Evolutionary conservation across 2,797 vertebrate species (phyloP), one percentile per base, ranked within the genome.

Genomic region (Pogonophryne albipinna): DNA sequence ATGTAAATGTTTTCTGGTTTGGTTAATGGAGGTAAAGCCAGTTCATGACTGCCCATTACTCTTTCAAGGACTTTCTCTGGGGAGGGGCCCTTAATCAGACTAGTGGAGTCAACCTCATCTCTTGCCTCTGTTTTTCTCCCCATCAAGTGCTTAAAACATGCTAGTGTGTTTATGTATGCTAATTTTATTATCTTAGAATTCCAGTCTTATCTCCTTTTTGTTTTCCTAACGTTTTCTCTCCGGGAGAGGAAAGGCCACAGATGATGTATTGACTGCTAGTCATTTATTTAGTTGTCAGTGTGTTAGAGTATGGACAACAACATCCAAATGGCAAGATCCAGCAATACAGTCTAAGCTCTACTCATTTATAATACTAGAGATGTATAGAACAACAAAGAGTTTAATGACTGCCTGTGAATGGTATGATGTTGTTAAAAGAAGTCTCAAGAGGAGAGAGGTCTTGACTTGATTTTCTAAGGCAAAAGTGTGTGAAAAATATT

Each of bases 1-100:
- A 93, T 94, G 91, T 92, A 94, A 94, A 94, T 93, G 84, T 91
- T 91, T 90, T 86, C 84, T 73, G 66, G 78, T 87, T 84, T 92
- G 85, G 77, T 92, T 93, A 92, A 94, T 94, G 91, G 87, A 89
- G 85, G 92, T 89, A 91, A 88, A 84, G 90, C 84, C 80, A 71
- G 88, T 89, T 92, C 87, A 84, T 67, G 87, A 89, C 85, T 91
- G 87, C 76, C 85, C 92, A 92, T 94, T 92, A 94, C 83, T 93
- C 91, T 92, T 88, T 87, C 91, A 91, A 93, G 88, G 89, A 90
- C 89, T 89, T 71, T 71, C 77, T 82, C 57, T 60, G 9, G 72
- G 78, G 78, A 57, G 81, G 76, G 75, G 69, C 58, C 52, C 56
- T 87, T 90, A 90, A 92, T 92, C 87, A 91, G 85, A 73, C 59